phyloP scores from a whole-genome alignment of 2,888 invertebrate species.

The Pegoplata infirma region DNA sequence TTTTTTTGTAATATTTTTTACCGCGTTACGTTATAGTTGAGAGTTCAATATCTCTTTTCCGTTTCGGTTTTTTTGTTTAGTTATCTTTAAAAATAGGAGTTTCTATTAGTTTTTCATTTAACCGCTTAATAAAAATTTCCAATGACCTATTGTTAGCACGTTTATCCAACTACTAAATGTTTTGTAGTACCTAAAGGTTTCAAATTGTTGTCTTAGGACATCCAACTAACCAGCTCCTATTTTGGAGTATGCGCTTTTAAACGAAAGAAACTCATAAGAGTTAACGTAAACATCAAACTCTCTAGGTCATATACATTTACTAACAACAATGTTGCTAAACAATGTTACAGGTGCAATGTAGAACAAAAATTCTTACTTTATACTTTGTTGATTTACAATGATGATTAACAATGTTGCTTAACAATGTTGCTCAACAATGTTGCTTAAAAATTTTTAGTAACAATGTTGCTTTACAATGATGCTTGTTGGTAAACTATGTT shows the following conservation, averaged over 20 bases:
- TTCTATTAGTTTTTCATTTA: not conserved
- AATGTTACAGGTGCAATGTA: too few relatives aligned
- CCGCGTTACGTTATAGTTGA: not conserved
- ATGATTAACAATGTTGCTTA: too few relatives aligned
- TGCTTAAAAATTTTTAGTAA: not conserved
- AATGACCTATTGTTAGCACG: constrained; percentile 58
- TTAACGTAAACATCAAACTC: not conserved
- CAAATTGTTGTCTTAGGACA: constrained; percentile 51
- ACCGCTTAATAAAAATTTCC: constrained; percentile 37
- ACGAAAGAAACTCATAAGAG: not conserved
- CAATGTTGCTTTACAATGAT: too few relatives aligned
- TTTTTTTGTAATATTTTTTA: not conserved
- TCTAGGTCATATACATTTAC: constrained; percentile 28
- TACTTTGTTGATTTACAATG: too few relatives aligned
- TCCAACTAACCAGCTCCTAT: constrained; percentile 23
- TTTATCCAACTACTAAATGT: constrained; percentile 53
- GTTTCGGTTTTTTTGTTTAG: not conserved
- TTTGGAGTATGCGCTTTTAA: constrained; percentile 6
- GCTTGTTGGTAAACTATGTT: too few relatives aligned
- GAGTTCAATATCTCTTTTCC: not conserved
- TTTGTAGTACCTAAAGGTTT: constrained; percentile 39
- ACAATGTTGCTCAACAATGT: constrained; percentile 26
- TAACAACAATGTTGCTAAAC: not conserved
- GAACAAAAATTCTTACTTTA: too few relatives aligned
- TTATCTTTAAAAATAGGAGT: not conserved